phyloP scores from a whole-genome alignment of 1,140 invertebrate species.

The Anadara kagoshimensis region DNA sequence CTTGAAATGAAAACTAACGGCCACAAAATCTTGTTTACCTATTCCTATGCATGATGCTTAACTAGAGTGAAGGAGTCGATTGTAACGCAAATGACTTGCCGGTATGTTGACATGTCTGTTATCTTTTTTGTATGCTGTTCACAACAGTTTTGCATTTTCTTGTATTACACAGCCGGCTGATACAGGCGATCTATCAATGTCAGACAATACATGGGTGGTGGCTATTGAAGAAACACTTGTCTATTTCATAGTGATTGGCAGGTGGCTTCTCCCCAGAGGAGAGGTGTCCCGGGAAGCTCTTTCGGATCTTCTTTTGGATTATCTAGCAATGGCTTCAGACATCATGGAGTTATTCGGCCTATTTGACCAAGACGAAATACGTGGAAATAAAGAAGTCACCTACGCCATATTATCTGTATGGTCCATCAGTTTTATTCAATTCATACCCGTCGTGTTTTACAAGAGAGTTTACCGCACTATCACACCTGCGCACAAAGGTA shows the following conservation, averaged over 20 bases:
- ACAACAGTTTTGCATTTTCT: not conserved
- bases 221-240: conserved; percentile 88
- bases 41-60: no score
- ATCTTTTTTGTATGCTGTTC: no score
- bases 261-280: conserved; percentile 90
- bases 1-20: no score
- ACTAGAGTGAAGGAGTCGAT: no score
- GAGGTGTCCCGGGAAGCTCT: conserved; percentile 91
- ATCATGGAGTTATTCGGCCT: conserved; percentile 96
- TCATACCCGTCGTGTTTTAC: conserved; percentile 45
- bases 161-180: not conserved
- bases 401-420: conserved; percentile 52
- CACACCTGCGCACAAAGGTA: not conserved
- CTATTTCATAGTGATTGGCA: conserved; percentile 88
- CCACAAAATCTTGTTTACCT: no score
- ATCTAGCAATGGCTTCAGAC: conserved; percentile 87
- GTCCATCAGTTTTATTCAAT: conserved; percentile 88
- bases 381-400: conserved; percentile 23
- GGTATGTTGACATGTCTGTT: no score
- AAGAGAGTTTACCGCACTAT: conserved; percentile 11
- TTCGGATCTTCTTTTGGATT: conserved; percentile 87
- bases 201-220: conserved; percentile 77
- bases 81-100: no score
- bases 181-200: not conserved
- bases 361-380: conserved; percentile 76